Conservation (phyloP, 2,113 vertebrate species). For the Amphiprion ocellaris region DNA sequence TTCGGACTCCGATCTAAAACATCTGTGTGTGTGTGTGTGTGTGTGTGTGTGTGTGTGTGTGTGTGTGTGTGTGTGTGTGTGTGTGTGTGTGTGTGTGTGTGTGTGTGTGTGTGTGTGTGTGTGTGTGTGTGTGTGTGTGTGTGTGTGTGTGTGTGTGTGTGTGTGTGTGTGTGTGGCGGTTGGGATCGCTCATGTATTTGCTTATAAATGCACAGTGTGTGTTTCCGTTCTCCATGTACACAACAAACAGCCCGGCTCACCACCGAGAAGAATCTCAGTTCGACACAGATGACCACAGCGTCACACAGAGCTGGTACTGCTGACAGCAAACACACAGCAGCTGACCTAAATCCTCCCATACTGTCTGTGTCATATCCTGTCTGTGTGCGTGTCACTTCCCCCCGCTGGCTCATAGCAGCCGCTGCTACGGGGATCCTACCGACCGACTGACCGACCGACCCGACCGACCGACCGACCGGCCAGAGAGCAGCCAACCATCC, state of each 20-base stretch:
- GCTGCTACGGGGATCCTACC: slow-evolving; percentile 39
- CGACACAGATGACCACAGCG: slow-evolving; percentile 39
- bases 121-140: slow-evolving; percentile 8
- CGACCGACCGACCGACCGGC: slow-evolving; percentile 20
- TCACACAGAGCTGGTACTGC: slow-evolving; percentile 61
- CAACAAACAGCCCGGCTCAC: slow-evolving; percentile 18
- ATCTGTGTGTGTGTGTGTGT: slow-evolving; percentile 7
- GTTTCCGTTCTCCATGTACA: slow-evolving; percentile 1
- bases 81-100: slow-evolving; percentile 12
- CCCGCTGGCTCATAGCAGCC: slow-evolving; percentile 62
- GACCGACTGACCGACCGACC: neutral
- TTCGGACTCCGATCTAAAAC: slow-evolving; percentile 57
- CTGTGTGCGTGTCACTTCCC: slow-evolving; percentile 69
- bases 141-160: slow-evolving; percentile 13
- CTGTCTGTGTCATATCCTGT: slow-evolving; percentile 78
- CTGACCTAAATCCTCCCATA: slow-evolving; percentile 74
- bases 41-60: slow-evolving; percentile 12
- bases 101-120: slow-evolving; percentile 10
- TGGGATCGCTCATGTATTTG: slow-evolving; percentile 3
- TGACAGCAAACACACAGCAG: slow-evolving; percentile 68
- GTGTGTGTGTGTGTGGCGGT: neutral
- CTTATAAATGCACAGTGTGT: slow-evolving; percentile 34
- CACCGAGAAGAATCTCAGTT: slow-evolving; percentile 1
- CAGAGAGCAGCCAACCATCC: slow-evolving; percentile 26
- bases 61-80: slow-evolving; percentile 6